Base-by-base conservation (phyloP, 2,113 vertebrate genomes). In the Callithrix jacchus region DNA sequence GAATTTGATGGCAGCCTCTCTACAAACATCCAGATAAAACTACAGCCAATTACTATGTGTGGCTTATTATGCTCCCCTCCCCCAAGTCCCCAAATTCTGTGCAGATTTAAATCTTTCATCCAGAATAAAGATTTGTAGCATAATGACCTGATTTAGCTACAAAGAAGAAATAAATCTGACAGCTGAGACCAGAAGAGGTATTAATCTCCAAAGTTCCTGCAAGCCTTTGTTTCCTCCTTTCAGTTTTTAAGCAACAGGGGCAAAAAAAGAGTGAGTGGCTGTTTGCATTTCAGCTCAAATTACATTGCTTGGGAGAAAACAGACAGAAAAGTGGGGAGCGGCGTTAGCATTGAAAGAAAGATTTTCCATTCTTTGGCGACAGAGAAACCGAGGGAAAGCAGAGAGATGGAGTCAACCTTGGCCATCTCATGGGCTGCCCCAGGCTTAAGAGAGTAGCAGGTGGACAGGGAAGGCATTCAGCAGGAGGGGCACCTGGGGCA, bases 91-190 rank as follows among this genome's bases (percentile, higher is more conserved):
- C 89, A 97, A 98, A 98, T 97, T 97, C 96, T 97, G 95, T 93
- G 80, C 98, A 98, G 97, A 98, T 98, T 98, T 98, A 98, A 98
- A 98, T 98, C 97, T 98, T 98, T 98, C 98, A 97, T 98, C 98
- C 97, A 97, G 97, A 97, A 97, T 96, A 98, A 98, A 98, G 98
- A 98, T 98, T 98, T 98, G 98, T 98, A 98, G 98, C 42, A 93
- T 98, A 99, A 98, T 99, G 98, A 98, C 97, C 98, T 97, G 97
- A 98, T 99, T 98, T 98, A 98, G 89, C 93, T 97, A 97, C 98
- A 98, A 98, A 98, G 98, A 97, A 96, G 96, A 97, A 98, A 98
- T 98, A 98, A 98, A 98, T 97, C 97, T 98, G 98, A 98, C 98
- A 98, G 98, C 96, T 97, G 97, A 98, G 98, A 98, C 98, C 95